Conservation (phyloP, 2,888 invertebrate species). For the Netelia inedita region DNA sequence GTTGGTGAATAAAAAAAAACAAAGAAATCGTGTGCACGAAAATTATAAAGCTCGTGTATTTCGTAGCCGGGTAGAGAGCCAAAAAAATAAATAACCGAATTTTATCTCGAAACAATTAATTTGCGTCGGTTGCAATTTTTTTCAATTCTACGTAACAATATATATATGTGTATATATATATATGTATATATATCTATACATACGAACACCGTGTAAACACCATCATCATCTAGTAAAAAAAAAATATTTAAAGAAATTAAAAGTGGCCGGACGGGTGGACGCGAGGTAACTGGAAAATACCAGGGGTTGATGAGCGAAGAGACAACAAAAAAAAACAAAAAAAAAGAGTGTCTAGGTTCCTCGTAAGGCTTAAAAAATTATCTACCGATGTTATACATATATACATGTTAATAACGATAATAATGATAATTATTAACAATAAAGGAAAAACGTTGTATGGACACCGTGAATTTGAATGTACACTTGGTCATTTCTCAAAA, state of each 20-base stretch:
- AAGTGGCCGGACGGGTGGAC: slow-evolving; percentile 3
- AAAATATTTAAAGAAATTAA: slow-evolving; percentile 12
- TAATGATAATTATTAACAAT: slow-evolving; percentile 73
- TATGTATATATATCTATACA: slow-evolving; percentile 41
- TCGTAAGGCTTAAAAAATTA: slow-evolving; percentile 81
- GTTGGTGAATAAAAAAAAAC: slow-evolving; percentile 36
- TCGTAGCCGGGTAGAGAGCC: slow-evolving; percentile 53
- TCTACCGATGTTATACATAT: slow-evolving; percentile 82
- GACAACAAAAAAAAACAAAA: slow-evolving; percentile 68
- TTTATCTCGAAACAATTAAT: slow-evolving; percentile 59
- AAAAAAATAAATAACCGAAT: slow-evolving; percentile 29
- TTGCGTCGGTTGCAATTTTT: slow-evolving; percentile 54
- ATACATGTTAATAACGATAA: slow-evolving; percentile 82
- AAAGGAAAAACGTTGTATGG: slow-evolving; percentile 66
- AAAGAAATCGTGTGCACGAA: slow-evolving; percentile 15
- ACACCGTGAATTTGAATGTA: slow-evolving; percentile 53
- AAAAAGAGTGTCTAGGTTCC: slow-evolving; percentile 72
- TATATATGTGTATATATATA: slow-evolving; percentile 27
- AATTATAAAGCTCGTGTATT: slow-evolving; percentile 50
- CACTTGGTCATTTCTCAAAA: slow-evolving; percentile 24
- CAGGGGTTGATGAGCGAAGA: slow-evolving; percentile 28
- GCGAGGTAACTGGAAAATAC: slow-evolving; percentile 34
- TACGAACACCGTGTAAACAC: slow-evolving; percentile 65
- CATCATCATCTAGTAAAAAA: slow-evolving; percentile 56
- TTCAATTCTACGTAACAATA: slow-evolving; percentile 27